A percentile compares a stretch with the other conserved stretches of the same genome.
Conservation (phyloP, 2,888 invertebrate species). For the Petrolisthes manimaculis region DNA sequence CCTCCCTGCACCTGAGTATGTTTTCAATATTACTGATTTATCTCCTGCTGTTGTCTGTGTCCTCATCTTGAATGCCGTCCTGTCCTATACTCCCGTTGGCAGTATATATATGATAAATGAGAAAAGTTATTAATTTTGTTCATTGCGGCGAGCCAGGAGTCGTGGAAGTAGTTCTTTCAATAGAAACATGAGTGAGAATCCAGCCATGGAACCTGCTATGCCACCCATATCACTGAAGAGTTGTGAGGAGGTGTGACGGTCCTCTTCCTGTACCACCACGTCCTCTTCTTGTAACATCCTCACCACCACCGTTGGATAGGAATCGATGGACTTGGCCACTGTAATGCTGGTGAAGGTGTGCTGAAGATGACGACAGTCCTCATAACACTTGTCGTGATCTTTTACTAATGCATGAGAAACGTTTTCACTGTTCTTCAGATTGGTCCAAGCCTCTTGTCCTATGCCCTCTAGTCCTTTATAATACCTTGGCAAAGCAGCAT, state of each 20-base stretch:
- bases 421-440: background rate
- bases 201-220: conserved; percentile 26
- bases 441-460: background rate
- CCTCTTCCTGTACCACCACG: conserved; percentile 22
- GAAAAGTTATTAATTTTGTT: too few relatives aligned
- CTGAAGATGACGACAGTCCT: conserved; percentile 12
- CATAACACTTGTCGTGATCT: conserved; percentile 14
- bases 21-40: too few relatives aligned
- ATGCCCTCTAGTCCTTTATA: conserved; percentile 40
- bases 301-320: conserved; percentile 31
- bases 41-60: too few relatives aligned
- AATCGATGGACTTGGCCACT: conserved; percentile 11
- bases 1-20: too few relatives aligned
- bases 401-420: background rate
- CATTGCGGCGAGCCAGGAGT: background rate
- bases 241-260: conserved; percentile 15
- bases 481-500: conserved; percentile 5
- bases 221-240: conserved; percentile 40
- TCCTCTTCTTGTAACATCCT: background rate
- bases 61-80: too few relatives aligned
- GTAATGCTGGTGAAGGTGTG: conserved; percentile 4
- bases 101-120: too few relatives aligned
- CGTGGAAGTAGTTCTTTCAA: conserved; percentile 18
- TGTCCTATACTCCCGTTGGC: too few relatives aligned
- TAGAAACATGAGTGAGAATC: conserved; percentile 34